Evolutionary conservation across 1,140 invertebrate genomes (phyloP).

Genomic region (Melitaea cinxia): DNA sequence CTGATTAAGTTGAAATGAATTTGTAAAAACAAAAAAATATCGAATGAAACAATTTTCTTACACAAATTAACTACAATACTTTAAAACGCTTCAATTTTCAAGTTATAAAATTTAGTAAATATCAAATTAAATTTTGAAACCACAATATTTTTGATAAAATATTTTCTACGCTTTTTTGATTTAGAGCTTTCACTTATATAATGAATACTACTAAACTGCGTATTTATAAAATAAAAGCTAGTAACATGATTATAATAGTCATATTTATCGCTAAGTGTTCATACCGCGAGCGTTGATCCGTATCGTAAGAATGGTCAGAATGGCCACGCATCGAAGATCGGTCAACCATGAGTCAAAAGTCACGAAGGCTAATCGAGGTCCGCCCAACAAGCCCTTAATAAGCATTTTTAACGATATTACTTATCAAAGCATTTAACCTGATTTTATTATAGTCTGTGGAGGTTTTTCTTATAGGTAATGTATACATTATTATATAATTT

Average conservation of each 20-base stretch:
- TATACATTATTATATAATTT: neutral
- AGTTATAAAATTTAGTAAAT: too few relatives aligned
- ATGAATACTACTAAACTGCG: neutral
- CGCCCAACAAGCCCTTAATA: slow-evolving; percentile 63
- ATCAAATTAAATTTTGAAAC: too few relatives aligned
- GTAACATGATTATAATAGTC: slow-evolving; percentile 44
- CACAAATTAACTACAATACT: too few relatives aligned
- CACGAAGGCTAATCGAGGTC: slow-evolving; percentile 77
- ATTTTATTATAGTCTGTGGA: slow-evolving; percentile 47
- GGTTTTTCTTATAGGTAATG: slow-evolving; percentile 20
- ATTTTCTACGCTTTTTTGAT: too few relatives aligned
- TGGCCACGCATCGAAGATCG: slow-evolving; percentile 70
- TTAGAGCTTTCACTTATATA: too few relatives aligned
- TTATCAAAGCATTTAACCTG: slow-evolving; percentile 77
- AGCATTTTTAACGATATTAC: slow-evolving; percentile 70
- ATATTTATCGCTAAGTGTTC: slow-evolving; percentile 56
- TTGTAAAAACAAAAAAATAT: too few relatives aligned
- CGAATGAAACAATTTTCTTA: too few relatives aligned
- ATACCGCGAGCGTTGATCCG: slow-evolving; percentile 57
- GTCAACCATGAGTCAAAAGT: slow-evolving; percentile 71
- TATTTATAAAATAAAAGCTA: slow-evolving; percentile 13
- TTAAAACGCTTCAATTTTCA: too few relatives aligned
- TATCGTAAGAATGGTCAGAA: slow-evolving; percentile 52
- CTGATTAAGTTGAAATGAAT: too few relatives aligned
- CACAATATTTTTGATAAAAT: too few relatives aligned